A percentile compares a stretch with the other conserved stretches of the same genome.
Conservation (phyloP, 1,140 invertebrate genomes). For the Drosophila pallidifrons region DNA sequence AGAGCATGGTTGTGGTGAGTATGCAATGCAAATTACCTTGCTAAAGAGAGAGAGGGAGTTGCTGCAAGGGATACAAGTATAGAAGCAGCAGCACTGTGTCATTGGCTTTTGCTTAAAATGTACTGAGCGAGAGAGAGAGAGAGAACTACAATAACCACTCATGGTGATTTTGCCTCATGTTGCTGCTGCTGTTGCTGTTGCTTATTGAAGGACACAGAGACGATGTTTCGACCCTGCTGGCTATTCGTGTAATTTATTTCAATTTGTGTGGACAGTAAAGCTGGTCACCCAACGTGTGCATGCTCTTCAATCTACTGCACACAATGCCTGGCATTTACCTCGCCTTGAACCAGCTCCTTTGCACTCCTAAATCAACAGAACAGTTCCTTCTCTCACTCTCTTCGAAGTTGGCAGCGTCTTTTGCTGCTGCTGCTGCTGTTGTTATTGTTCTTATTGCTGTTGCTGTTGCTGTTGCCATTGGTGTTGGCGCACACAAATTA, state of each 20-base stretch:
- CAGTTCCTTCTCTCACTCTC: conserved; percentile 49
- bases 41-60: not conserved
- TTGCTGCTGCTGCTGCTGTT: conserved; percentile 8
- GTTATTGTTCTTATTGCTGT: conserved; percentile 10
- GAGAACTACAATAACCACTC: conserved; percentile 74
- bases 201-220: conserved; percentile 57
- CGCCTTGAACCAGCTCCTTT: not conserved
- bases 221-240: conserved; percentile 52
- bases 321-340: conserved; percentile 51
- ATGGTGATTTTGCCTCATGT: conserved; percentile 35
- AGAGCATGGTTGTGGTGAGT: conserved; percentile 87
- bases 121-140: conserved; percentile 54
- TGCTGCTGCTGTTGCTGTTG: conserved; percentile 25
- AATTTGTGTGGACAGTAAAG: conserved; percentile 79
- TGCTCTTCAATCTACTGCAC: conserved; percentile 78
- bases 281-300: conserved; percentile 50
- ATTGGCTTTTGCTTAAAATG: conserved; percentile 69
- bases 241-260: conserved; percentile 80
- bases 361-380: conserved; percentile 71
- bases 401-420: conserved; percentile 45
- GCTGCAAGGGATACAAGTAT: not conserved
- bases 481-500: conserved; percentile 80
- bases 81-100: conserved; percentile 19
- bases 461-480: conserved; percentile 60
- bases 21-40: conserved; percentile 76